phyloP scores from a whole-genome alignment of 2,113 vertebrate species.

The Neolamprologus ventralis region DNA sequence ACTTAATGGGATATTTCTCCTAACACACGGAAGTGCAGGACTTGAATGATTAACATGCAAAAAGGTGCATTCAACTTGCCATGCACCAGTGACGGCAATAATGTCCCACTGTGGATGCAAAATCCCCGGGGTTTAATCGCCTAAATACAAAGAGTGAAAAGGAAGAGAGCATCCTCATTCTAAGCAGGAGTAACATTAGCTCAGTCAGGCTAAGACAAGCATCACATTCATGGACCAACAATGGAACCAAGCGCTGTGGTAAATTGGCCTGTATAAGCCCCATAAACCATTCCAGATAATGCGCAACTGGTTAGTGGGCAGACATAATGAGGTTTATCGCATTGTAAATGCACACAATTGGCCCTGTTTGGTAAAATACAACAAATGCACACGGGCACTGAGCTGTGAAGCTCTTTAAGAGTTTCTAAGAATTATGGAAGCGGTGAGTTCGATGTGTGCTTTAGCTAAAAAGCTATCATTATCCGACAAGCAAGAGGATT shows the following conservation, averaged over 20 bases:
- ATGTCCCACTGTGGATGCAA: slow-evolving; percentile 49
- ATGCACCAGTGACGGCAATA: slow-evolving; percentile 62
- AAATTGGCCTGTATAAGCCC: slow-evolving; percentile 64
- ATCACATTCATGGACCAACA: slow-evolving; percentile 66
- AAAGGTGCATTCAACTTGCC: slow-evolving; percentile 54
- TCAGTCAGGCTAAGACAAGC: slow-evolving; percentile 67
- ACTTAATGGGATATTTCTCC: not conserved
- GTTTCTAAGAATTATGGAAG: slow-evolving; percentile 5
- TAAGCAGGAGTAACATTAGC: slow-evolving; percentile 64
- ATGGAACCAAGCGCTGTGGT: slow-evolving; percentile 60
- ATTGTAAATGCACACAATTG: slow-evolving; percentile 66
- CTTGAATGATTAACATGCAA: slow-evolving; percentile 62
- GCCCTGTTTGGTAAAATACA: slow-evolving; percentile 50
- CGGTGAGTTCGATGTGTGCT: not conserved
- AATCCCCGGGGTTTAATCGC: slow-evolving; percentile 65
- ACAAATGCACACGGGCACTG: slow-evolving; percentile 32
- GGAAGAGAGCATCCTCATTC: slow-evolving; percentile 53
- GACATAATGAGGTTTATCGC: slow-evolving; percentile 67
- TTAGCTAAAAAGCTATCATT: slow-evolving; percentile 19
- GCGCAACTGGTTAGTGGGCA: slow-evolving; percentile 63
- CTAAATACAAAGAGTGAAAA: slow-evolving; percentile 54
- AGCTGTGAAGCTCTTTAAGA: slow-evolving; percentile 33
- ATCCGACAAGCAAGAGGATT: slow-evolving; percentile 22
- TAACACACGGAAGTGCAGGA: not conserved
- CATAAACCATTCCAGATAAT: slow-evolving; percentile 69